These are phyloP conservation scores for Leptopilina syphax DNA, from an alignment of 2,888 invertebrate genomes.

Conservation along the genomic window DNA sequence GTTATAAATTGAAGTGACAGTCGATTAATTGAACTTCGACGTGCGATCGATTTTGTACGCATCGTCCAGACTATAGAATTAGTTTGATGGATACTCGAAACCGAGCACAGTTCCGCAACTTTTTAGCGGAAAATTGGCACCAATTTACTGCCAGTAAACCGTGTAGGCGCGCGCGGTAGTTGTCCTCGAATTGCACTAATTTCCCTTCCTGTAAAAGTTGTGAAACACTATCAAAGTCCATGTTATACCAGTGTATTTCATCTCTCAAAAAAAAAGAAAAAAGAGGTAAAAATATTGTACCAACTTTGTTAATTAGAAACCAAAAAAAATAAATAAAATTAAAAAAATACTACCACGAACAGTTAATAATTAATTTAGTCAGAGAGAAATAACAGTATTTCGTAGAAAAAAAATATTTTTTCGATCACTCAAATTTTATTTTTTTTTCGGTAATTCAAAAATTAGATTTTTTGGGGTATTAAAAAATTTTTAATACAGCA, in stretches of 20 bases:
- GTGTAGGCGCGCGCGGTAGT: not conserved
- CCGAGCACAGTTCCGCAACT: slow-evolving; percentile 1
- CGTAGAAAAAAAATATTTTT: too few species aligned
- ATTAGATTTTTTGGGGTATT: too few species aligned
- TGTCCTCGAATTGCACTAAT: slow-evolving; percentile 14
- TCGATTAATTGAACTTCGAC: slow-evolving; percentile 23
- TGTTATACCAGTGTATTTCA: not conserved
- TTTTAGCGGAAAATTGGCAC: slow-evolving; percentile 16
- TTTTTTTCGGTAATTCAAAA: too few species aligned
- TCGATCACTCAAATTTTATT: too few species aligned
- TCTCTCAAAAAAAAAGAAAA: not conserved
- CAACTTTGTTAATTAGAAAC: not conserved
- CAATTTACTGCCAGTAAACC: not conserved
- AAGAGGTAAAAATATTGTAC: not conserved
- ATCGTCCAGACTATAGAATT: slow-evolving; percentile 14
- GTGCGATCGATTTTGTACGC: slow-evolving; percentile 5
- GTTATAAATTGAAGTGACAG: slow-evolving; percentile 17
- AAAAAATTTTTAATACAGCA: too few species aligned
- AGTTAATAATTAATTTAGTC: too few species aligned
- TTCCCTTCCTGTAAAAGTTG: not conserved
- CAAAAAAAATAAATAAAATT: too few species aligned
- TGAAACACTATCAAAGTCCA: not conserved
- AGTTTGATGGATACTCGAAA: slow-evolving; percentile 3
- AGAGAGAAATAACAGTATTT: too few species aligned
- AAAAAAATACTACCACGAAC: too few species aligned